phyloP scores from a whole-genome alignment of 2,113 vertebrate genomes.

The Leptocoma aspasia region DNA sequence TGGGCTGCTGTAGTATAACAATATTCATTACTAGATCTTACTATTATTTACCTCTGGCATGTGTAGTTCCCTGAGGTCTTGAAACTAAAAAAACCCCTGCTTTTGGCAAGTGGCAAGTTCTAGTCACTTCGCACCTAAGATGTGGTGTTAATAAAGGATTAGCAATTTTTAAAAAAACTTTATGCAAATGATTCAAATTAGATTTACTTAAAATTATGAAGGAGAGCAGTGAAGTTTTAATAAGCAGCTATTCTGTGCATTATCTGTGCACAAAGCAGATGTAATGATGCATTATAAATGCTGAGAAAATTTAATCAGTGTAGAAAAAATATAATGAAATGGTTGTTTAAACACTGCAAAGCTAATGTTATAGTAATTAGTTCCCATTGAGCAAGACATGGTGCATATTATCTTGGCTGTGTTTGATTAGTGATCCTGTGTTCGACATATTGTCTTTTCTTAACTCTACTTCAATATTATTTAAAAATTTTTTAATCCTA shows the following conservation, averaged over 20 bases:
- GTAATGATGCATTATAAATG: constrained; percentile 80
- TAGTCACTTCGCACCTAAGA: constrained; percentile 34
- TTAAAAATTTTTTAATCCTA: constrained; percentile 11
- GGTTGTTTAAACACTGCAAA: constrained; percentile 79
- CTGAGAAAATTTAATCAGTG: constrained; percentile 74
- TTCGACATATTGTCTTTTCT: constrained; percentile 64
- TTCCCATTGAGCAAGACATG: constrained; percentile 66
- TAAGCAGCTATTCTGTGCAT: constrained; percentile 54
- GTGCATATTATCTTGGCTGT: constrained; percentile 58
- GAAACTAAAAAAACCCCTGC: not conserved
- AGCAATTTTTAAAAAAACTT: constrained; percentile 52
- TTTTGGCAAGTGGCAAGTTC: constrained; percentile 4
- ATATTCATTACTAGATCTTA: not conserved
- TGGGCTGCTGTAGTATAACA: not conserved
- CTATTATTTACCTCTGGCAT: not conserved
- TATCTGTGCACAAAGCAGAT: constrained; percentile 75
- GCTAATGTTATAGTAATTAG: constrained; percentile 77
- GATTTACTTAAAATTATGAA: constrained; percentile 73
- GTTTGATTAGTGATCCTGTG: constrained; percentile 71
- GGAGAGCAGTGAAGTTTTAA: constrained; percentile 67
- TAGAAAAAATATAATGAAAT: constrained; percentile 79
- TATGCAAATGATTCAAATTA: constrained; percentile 69
- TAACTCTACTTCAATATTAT: constrained; percentile 50
- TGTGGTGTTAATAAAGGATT: constrained; percentile 32
- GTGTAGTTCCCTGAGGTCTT: not conserved